Conservation (phyloP, 64 coral and sea anemone species). For the Stichodactyla mertensii region DNA sequence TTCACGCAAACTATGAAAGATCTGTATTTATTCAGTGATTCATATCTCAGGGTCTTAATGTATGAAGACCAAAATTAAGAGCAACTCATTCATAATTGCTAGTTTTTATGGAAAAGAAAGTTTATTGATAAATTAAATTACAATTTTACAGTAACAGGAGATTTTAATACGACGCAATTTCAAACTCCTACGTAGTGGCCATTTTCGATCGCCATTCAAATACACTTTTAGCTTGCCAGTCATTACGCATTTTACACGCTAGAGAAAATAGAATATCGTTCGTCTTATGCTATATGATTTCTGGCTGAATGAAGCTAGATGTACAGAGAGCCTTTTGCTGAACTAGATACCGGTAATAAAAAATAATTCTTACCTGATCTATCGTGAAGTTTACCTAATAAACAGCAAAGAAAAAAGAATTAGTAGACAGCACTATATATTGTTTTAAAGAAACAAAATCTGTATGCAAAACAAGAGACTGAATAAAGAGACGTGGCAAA, state of each 20-base stretch:
- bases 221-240: neutral
- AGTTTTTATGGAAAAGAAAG: too few relatives aligned
- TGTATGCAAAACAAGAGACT: neutral
- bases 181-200: too few relatives aligned
- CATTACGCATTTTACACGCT: neutral
- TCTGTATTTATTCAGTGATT: too few relatives aligned
- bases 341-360: neutral
- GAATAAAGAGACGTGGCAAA: neutral
- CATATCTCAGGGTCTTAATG: too few relatives aligned
- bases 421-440: neutral
- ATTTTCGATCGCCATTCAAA: too few relatives aligned
- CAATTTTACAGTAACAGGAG: neutral
- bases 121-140: neutral
- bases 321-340: too few relatives aligned
- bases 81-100: too few relatives aligned
- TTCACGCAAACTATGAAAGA: too few relatives aligned
- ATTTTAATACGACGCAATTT: neutral
- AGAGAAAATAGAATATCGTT: neutral
- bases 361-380: constrained; percentile 81
- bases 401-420: constrained; percentile 1
- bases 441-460: neutral
- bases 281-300: neutral
- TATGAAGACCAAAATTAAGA: too few relatives aligned
- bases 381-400: constrained; percentile 95
- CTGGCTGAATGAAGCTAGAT: neutral